Percentiles rank a stretch among this genome's conserved stretches.
These are phyloP conservation scores for Rotaria magnacalcarata DNA, from an alignment of 2,888 invertebrate genomes.

Conservation along the genomic window DNA sequence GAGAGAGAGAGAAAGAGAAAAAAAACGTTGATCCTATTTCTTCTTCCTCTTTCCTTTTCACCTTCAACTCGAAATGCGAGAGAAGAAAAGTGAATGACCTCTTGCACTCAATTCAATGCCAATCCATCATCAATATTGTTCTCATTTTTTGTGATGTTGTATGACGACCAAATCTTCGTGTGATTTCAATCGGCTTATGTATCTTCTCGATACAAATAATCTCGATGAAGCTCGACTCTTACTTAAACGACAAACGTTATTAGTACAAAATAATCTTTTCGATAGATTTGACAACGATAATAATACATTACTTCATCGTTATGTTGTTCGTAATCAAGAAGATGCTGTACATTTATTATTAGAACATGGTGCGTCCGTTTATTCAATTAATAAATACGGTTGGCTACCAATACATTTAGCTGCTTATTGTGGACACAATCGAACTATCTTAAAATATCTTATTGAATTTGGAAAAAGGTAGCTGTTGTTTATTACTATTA, in stretches of 20 bases:
- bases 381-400: conserved; percentile 18
- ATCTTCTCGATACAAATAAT: conserved; percentile 16
- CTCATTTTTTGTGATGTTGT: background rate
- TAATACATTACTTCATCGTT: conserved; percentile 19
- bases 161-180: background rate
- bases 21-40: background rate
- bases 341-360: conserved; percentile 8
- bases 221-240: background rate
- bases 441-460: conserved; percentile 3
- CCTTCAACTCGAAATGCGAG: background rate
- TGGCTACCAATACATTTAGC: conserved; percentile 31
- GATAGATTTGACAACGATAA: background rate
- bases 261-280: background rate
- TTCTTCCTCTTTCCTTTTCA: background rate
- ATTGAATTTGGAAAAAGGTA: background rate
- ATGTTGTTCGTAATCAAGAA: background rate
- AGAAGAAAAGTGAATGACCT: background rate
- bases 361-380: background rate
- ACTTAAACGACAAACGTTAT: background rate
- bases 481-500: background rate
- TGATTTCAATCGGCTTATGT: background rate
- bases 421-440: background rate
- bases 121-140: background rate
- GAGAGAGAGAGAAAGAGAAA: background rate
- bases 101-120: background rate